These are phyloP conservation scores for Hemiprocne comata DNA, from an alignment of 2,113 vertebrate genomes.

Conservation along the genomic window DNA sequence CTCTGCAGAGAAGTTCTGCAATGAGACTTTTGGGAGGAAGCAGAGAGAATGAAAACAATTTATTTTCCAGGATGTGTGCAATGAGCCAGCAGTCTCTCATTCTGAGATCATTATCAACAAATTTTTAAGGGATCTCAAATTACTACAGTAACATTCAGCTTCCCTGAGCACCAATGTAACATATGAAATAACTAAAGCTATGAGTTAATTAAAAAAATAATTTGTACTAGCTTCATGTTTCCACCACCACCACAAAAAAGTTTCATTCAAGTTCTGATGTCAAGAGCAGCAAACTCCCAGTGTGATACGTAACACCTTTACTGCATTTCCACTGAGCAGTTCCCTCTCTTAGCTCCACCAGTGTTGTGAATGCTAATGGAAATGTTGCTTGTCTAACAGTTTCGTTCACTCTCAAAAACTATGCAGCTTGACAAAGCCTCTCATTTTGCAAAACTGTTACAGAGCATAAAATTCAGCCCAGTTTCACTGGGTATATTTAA, in stretches of 20 bases:
- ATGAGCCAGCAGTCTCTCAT: neutral
- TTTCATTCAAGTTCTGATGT: neutral
- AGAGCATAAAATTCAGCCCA: neutral
- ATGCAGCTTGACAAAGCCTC: neutral
- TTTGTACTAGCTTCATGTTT: neutral
- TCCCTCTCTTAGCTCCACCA: neutral
- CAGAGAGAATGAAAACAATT: slow-evolving; percentile 8
- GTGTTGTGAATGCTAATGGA: neutral
- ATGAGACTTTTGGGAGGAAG: neutral
- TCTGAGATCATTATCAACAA: neutral
- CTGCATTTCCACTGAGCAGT: neutral
- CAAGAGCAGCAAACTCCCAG: neutral
- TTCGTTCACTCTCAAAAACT: neutral
- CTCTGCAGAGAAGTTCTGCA: neutral
- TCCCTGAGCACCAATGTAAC: neutral
- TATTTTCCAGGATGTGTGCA: neutral
- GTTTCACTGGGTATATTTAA: neutral
- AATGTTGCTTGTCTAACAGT: neutral
- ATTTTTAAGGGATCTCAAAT: neutral
- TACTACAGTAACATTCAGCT: neutral
- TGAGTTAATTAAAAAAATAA: neutral
- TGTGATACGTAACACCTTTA: neutral
- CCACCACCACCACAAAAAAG: neutral
- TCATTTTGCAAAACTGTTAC: neutral
- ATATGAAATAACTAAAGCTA: neutral